Base-by-base conservation (phyloP, 2,797 vertebrate species). In the Galaxias olidus region DNA sequence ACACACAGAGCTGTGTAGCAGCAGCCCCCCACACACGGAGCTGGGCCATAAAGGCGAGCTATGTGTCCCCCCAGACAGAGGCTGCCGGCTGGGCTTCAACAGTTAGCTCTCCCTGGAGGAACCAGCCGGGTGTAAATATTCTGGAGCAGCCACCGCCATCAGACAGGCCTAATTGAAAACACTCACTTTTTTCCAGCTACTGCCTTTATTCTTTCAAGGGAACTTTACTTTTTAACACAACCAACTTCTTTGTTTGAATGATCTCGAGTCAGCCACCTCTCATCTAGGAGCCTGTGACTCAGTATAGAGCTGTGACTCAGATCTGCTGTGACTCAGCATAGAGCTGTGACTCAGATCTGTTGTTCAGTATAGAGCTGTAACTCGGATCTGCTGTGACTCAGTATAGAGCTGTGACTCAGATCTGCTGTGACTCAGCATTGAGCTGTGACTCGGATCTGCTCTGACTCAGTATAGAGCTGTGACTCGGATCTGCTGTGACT, bases 401-500 rank as follows among this genome's bases (percentile, higher is more conserved):
- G 6, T 78, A 81, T 82, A 45, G 78, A 87, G 88, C 72, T 18
- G 48, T 67, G 1, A n/a, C 6, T 30, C 30, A 30, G 30, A 30
- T 30, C 30, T 30, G 30, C 30, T 30, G 30, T 30, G n/a, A n/a
- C n/a, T 30, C 30, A 30, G 30, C 30, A 30, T 30, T 3, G 30
- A 30, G 30, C 30, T 6, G 30, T 6, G 30, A 30, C 30, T 30
- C 30, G 6, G 59, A 71, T 74, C 66, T 65, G 69, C 52, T 11
- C 4, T n/a, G n/a, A n/a, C n/a, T n/a, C n/a, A n/a, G n/a, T n/a
- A n/a, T n/a, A n/a, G n/a, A n/a, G n/a, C n/a, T n/a, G n/a, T n/a
- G n/a, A n/a, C n/a, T n/a, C n/a, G n/a, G 73, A 71, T 74, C 66
- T 65, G 70, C 52, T 11, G 7, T n/a, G 1, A 40, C n/a, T n/a